These are phyloP conservation scores for Lepisosteus osseus DNA, from an alignment of 2,113 vertebrate genomes.

Conservation along the genomic window DNA sequence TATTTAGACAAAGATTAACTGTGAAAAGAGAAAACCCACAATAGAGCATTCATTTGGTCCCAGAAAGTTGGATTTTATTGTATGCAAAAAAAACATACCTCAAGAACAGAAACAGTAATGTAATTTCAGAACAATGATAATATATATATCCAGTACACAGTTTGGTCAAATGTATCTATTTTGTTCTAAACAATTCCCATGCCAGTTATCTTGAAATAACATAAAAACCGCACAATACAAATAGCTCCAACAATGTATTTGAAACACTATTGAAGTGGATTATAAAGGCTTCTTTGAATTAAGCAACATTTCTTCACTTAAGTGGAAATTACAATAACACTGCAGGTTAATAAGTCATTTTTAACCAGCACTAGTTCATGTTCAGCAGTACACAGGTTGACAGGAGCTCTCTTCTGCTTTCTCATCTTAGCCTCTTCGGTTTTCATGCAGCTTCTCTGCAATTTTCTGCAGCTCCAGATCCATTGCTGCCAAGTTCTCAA, in stretches of 20 bases:
- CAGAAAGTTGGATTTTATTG: slow-evolving; percentile 78
- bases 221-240: slow-evolving; percentile 62
- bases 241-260: slow-evolving; percentile 41
- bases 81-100: slow-evolving; percentile 64
- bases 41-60: slow-evolving; percentile 53
- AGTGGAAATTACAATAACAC: slow-evolving; percentile 31
- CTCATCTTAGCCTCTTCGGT: slow-evolving; percentile 52
- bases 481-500: slow-evolving; percentile 84
- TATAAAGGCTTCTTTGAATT: slow-evolving; percentile 45
- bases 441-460: slow-evolving; percentile 74
- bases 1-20: no score
- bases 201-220: slow-evolving; percentile 63
- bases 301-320: slow-evolving; percentile 26
- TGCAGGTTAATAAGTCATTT: slow-evolving; percentile 36
- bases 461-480: slow-evolving; percentile 88
- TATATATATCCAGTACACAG: slow-evolving; percentile 30
- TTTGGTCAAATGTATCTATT: slow-evolving; percentile 47
- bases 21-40: no score
- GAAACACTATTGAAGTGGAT: slow-evolving; percentile 50
- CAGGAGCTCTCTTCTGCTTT: not conserved
- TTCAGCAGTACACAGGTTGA: not conserved
- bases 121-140: slow-evolving; percentile 42
- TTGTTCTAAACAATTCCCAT: slow-evolving; percentile 66
- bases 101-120: slow-evolving; percentile 50
- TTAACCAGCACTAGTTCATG: not conserved